Percentiles rank a stretch among this genome's conserved stretches.
Evolutionary conservation across 2,113 vertebrate genomes (phyloP).

Genomic region (Vireo altiloquus): DNA sequence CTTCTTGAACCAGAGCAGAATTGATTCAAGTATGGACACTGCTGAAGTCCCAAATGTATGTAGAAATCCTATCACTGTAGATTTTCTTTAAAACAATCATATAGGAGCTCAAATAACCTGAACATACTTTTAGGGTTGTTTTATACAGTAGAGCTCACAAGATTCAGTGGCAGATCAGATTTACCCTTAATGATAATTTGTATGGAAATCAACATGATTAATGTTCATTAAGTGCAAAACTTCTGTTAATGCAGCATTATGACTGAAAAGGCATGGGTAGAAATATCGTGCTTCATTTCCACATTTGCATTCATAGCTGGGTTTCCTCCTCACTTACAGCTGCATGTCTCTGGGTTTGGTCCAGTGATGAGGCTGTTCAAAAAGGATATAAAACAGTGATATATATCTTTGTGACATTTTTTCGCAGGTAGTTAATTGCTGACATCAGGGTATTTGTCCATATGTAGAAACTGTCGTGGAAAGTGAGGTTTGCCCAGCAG

Average conservation of each 20-base stretch:
- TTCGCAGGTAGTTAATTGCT: not conserved
- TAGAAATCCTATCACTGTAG: not conserved
- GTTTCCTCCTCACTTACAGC: not conserved
- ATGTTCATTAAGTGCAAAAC: not conserved
- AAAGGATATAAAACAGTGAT: not conserved
- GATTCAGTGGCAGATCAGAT: not conserved
- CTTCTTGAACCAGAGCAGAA: not conserved
- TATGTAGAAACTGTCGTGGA: not conserved
- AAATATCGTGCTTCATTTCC: not conserved
- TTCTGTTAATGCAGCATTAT: not conserved
- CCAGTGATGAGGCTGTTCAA: not conserved
- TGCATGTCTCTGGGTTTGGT: not conserved
- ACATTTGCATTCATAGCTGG: not conserved
- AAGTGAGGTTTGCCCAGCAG: not conserved
- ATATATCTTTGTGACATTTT: not conserved
- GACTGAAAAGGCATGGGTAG: not conserved
- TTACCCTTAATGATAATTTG: not conserved
- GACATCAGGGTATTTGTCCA: not conserved
- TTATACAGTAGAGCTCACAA: not conserved
- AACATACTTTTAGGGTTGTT: not conserved
- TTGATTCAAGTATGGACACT: not conserved
- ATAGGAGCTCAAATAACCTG: not conserved
- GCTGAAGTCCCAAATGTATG: not conserved
- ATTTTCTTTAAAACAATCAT: not conserved
- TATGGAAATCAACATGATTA: not conserved